phyloP scores from a whole-genome alignment of 1,140 invertebrate genomes.

The Drosophila equinoxialis region DNA sequence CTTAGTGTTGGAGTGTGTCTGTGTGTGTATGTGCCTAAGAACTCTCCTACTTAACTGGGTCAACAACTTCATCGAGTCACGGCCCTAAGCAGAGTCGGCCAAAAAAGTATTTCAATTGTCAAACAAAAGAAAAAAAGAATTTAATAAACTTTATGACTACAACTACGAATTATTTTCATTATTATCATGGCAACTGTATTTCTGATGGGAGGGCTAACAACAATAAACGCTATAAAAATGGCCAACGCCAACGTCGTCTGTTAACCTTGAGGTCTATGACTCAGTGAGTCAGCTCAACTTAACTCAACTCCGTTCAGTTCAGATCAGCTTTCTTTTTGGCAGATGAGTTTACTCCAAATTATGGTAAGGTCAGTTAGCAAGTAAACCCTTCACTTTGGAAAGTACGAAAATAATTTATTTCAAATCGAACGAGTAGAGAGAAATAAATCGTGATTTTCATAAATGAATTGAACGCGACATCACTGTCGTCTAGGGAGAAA shows the following conservation, averaged over 20 bases:
- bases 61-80: slow-evolving; percentile 53
- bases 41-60: slow-evolving; percentile 52
- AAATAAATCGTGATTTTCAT: slow-evolving; percentile 69
- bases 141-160: slow-evolving; percentile 73
- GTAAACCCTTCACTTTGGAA: slow-evolving; percentile 74
- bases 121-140: slow-evolving; percentile 54
- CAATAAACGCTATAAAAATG: slow-evolving; percentile 46
- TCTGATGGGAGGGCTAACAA: slow-evolving; percentile 24
- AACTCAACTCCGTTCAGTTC: neutral
- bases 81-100: slow-evolving; percentile 36
- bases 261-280: slow-evolving; percentile 81
- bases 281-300: slow-evolving; percentile 40
- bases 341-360: slow-evolving; percentile 69
- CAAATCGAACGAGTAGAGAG: slow-evolving; percentile 47
- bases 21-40: neutral
- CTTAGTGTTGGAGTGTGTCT: neutral
- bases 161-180: slow-evolving; percentile 78
- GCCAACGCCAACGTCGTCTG: slow-evolving; percentile 61
- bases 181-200: slow-evolving; percentile 42
- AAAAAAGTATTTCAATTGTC: slow-evolving; percentile 41
- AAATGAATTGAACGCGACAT: slow-evolving; percentile 79
- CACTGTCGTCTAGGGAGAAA: slow-evolving; percentile 32
- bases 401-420: slow-evolving; percentile 72
- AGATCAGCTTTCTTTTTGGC: slow-evolving; percentile 54
- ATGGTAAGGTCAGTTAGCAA: slow-evolving; percentile 56